Base-by-base conservation (phyloP, 2,113 vertebrate species). In the Channa argus region DNA sequence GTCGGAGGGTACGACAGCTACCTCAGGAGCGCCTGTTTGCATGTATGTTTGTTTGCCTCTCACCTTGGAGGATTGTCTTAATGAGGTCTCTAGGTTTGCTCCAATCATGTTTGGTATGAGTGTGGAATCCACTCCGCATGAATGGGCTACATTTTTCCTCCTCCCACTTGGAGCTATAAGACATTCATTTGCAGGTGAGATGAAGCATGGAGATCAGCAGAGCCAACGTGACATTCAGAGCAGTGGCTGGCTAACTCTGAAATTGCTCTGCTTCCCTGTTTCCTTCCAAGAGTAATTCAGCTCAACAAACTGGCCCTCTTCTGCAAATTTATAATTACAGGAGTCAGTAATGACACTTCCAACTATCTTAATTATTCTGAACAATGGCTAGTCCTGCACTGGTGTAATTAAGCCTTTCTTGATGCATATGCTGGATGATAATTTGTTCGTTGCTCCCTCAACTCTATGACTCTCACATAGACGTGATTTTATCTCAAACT, bases 301-400 rank as follows among this genome's bases (percentile, higher is more conserved):
- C 79, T 70, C 50, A 66, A 62, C 63, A 59, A 71, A 58, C 63
- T 8, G 59, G 59, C 79, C 24, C 24, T 84, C 78, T 68, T 64
- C 71, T 52, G 58, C 43, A 61, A 74, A 82, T 83, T 74, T 74
- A 63, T 72, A 73, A 84, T 80, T 66, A 86, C n/a, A 49, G 47
- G 46, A 83, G 69, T 79, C 63, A 63, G 51, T 79, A 78, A 84
- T 73, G 68, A 87, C 77, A 79, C 70, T 69, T 85, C 66, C 43
- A 79, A 84, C 67, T 58, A 69, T 65, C 86, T 50, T 85, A 82
- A 86, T 90, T 89, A 88, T 82, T 79, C 65, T 64, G 68, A 77
- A 87, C 80, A 85, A 80, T 77, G 52, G 70, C 47, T 52, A 41
- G 56, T 68, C 58, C 49, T 58, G 60, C 70, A 59, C 51, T 63